Evolutionary conservation across 1,140 invertebrate genomes (phyloP).

Genomic region (Zaprionus camerounensis): DNA sequence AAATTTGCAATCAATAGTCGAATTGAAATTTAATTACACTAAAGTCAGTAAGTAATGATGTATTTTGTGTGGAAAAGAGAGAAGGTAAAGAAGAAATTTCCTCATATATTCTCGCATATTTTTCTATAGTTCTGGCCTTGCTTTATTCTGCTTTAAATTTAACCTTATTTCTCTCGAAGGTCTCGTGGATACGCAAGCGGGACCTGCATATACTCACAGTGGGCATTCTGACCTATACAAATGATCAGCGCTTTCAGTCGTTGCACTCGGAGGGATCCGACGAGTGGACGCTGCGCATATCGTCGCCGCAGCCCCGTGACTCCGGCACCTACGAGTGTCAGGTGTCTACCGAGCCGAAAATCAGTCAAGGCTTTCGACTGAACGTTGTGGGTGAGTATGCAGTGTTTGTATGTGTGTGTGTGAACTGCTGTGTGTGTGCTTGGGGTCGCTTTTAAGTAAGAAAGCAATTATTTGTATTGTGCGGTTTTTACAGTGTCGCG

Average conservation of each 20-base stretch:
- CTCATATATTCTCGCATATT: no score
- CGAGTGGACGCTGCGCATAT: conserved; percentile 93
- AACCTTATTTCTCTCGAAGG: conserved; percentile 84
- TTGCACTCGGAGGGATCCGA: conserved; percentile 93
- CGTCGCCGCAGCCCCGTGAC: conserved; percentile 91
- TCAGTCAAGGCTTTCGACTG: conserved; percentile 91
- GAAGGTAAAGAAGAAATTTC: no score
- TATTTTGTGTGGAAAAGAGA: no score
- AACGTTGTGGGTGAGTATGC: conserved; percentile 91
- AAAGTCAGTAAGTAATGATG: background rate
- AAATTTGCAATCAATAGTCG: background rate
- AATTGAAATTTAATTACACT: background rate
- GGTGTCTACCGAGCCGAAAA: conserved; percentile 94
- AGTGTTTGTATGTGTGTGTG: conserved; percentile 85
- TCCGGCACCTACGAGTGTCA: conserved; percentile 93
- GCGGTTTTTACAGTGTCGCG: conserved; percentile 90
- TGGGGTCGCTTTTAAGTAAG: conserved; percentile 36
- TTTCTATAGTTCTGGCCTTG: background rate
- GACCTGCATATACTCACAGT: conserved; percentile 91
- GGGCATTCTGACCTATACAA: conserved; percentile 90
- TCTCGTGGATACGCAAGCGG: conserved; percentile 91
- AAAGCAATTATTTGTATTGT: conserved; percentile 49
- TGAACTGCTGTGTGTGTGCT: conserved; percentile 4
- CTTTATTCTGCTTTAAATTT: background rate
- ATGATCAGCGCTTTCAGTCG: conserved; percentile 90